phyloP scores from a whole-genome alignment of 2,797 vertebrate genomes.

The Sebastes trivittatus region DNA sequence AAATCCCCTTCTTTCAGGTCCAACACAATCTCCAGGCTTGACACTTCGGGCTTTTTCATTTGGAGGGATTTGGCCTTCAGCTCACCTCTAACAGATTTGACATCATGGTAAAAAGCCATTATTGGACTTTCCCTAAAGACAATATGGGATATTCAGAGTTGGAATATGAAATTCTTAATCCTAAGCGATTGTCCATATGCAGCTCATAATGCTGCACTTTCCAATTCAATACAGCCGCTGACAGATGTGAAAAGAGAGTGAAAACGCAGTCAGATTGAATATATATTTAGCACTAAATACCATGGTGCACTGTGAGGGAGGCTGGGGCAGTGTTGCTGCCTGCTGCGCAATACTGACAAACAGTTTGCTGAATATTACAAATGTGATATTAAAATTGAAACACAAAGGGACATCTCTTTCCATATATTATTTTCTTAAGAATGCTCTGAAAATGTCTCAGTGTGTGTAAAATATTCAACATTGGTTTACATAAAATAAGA shows the following conservation, averaged over 20 bases:
- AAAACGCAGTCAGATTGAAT: conserved; percentile 22
- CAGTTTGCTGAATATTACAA: not conserved
- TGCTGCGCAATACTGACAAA: not conserved
- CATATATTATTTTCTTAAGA: not conserved
- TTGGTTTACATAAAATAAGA: conserved; percentile 14
- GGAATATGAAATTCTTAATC: conserved; percentile 54
- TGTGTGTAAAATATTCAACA: not conserved
- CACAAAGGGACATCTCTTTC: not conserved
- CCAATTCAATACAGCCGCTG: conserved; percentile 9
- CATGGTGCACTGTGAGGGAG: not conserved
- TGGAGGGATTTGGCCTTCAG: conserved; percentile 22
- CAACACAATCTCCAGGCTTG: conserved; percentile 8
- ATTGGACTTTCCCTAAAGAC: conserved; percentile 32
- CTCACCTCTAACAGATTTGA: conserved; percentile 40
- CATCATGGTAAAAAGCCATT: conserved; percentile 19
- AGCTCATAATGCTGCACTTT: conserved; percentile 29
- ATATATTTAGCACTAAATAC: conserved; percentile 29
- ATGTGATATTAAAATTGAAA: not conserved
- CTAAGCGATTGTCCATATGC: conserved; percentile 46
- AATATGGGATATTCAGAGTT: conserved; percentile 32
- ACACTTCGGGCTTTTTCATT: conserved; percentile 23
- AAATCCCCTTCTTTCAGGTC: conserved; percentile 6
- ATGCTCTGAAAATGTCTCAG: not conserved
- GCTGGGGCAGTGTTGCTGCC: not conserved
- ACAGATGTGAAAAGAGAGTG: conserved; percentile 43